A percentile compares a stretch with the other conserved stretches of the same genome.
Evolutionary conservation across 2,797 vertebrate species (phyloP).

Genomic region (Diplodus sargus): DNA sequence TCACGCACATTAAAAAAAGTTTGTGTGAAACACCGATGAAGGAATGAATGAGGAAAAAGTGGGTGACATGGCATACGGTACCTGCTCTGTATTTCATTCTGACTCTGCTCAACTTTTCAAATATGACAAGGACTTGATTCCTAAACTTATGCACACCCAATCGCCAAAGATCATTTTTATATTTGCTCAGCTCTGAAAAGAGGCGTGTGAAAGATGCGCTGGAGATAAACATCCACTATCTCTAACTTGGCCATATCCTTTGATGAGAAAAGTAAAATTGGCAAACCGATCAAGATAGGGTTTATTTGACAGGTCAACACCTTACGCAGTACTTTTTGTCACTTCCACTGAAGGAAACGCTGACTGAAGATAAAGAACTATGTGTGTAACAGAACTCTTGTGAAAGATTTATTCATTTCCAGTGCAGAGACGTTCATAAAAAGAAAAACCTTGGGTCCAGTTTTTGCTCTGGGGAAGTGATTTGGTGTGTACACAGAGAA

Average conservation of each 20-base stretch:
- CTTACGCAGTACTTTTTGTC: background rate
- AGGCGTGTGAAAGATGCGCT: constrained; percentile 6
- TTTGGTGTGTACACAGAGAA: too few relatives aligned
- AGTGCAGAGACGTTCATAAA: background rate
- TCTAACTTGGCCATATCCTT: constrained; percentile 32
- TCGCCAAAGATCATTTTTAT: constrained; percentile 12
- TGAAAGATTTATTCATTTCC: background rate
- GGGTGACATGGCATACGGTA: constrained; percentile 5
- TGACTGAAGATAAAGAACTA: background rate
- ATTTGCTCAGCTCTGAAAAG: constrained; percentile 8
- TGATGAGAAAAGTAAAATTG: constrained; percentile 27
- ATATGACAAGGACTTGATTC: background rate
- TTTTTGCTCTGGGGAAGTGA: too few relatives aligned
- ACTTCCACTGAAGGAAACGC: constrained; percentile 29
- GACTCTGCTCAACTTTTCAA: background rate
- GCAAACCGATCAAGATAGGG: constrained; percentile 8
- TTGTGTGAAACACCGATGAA: too few relatives aligned
- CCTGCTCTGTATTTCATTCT: constrained; percentile 64
- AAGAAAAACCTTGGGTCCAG: too few relatives aligned
- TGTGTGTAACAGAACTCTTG: too few relatives aligned
- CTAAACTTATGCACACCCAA: background rate
- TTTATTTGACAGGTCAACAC: constrained; percentile 22
- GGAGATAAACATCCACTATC: constrained; percentile 40
- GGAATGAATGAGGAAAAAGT: background rate
- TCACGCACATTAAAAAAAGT: background rate